Base-by-base conservation (phyloP, 2,797 vertebrate genomes). In the Clamator glandarius region DNA sequence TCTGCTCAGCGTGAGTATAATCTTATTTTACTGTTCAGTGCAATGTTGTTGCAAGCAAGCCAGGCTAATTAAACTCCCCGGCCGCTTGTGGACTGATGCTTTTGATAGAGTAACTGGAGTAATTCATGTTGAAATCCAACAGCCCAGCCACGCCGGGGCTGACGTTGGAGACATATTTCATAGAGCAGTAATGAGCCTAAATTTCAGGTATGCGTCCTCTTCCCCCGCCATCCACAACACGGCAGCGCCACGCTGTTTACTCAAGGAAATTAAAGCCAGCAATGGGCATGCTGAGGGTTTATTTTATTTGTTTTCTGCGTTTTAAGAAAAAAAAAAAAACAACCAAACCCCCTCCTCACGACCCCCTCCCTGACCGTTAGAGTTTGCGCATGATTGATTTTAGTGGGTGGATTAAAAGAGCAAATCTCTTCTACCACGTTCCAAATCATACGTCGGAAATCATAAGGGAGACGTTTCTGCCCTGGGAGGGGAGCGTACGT, bases 261-360 rank as follows among this genome's bases (percentile, higher is more conserved):
- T 52, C 87, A 94, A 94, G 96, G 95, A 96, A 96, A 97, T 97
- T 84, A 96, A 96, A 97, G 93, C 96, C 94, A 85, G 90, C 62
- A 35, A 64, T 7, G 28, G 82, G 78, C 57, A 16, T 8, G 67
- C 64, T 55, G 48, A 28, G 70, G 33, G 21, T 14, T 25, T 59
- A 36, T 39, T 44, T 46, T 52, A 84, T 86, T 93, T 54, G 8
- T 39, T 39, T 61, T 83, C 28, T 67, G 52, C n/a, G 46, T 33
- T 33, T 61, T 39, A 39, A 61, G 23, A 72, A 77, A 83, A 66
- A 85, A 80, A 31, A 35, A 35, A 46, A 24, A 48, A 24, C 21
- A 24, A 48, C 46, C 46, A 20, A 48, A 61, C 6, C 6, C 48
- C 2, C 8, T 44, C 33, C 31, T 26, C 79, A 3, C 11, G 1